These are phyloP conservation scores for Sorex fumeus DNA, from an alignment of 2,113 vertebrate genomes.

Conservation along the genomic window DNA sequence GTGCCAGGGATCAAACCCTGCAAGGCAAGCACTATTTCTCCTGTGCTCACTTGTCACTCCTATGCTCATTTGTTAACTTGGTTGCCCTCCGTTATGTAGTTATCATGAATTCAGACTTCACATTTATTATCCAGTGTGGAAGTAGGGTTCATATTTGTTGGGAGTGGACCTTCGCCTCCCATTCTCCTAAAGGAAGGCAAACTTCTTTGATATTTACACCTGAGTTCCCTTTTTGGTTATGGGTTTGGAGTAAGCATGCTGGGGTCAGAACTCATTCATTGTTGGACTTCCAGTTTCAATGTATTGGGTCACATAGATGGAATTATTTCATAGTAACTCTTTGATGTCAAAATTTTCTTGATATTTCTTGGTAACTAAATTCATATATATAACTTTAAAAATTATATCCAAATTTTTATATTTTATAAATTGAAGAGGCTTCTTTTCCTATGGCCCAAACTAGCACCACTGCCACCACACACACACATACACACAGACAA, in stretches of 20 bases:
- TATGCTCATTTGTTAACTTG: background rate
- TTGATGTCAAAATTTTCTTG: too few species aligned
- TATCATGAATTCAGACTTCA: background rate
- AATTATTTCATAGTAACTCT: background rate
- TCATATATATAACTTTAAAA: too few species aligned
- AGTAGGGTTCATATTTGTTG: background rate
- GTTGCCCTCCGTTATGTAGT: background rate
- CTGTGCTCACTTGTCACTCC: background rate
- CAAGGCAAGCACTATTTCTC: too few species aligned
- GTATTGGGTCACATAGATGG: background rate
- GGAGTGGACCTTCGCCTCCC: background rate
- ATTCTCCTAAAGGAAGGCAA: background rate
- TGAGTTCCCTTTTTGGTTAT: background rate
- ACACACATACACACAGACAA: too few species aligned
- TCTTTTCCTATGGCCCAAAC: too few species aligned
- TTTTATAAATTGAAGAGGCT: too few species aligned
- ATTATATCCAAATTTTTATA: too few species aligned
- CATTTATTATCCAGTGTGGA: rapidly evolving
- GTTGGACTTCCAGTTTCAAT: rapidly evolving
- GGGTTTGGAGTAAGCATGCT: background rate
- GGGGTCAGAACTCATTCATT: background rate
- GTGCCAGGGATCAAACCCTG: too few species aligned
- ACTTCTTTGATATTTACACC: background rate
- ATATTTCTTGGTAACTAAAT: too few species aligned
- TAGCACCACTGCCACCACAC: too few species aligned